Base-by-base conservation (phyloP, 2,797 vertebrate species). In the Mastacembelus armatus region DNA sequence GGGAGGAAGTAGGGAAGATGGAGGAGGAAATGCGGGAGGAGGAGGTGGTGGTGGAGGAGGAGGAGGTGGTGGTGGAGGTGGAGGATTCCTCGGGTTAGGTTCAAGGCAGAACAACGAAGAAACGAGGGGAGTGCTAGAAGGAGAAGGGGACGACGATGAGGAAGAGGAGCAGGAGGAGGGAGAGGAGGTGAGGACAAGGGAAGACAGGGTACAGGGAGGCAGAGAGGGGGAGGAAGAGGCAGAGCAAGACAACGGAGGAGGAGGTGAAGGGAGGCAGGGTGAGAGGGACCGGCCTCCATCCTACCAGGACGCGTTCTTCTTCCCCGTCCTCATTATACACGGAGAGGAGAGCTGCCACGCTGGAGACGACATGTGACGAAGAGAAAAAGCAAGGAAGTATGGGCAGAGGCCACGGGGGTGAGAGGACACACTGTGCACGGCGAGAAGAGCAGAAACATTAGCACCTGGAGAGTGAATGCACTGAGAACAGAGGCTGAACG, bases 311-410 rank as follows among this genome's bases (percentile, higher is more conserved):
- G 93, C 94, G 0, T 94, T 95, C 85, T 94, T 95, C 81, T 95
- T 95, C 16, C 94, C 94, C 0, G 93, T 95, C 55, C 91, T 95
- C 38, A 95, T 95, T 32, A 93, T 95, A 30, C 94, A 95, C 27
- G 94, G 94, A 49, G 93, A 94, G 74, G 94, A 95, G 87, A 94
- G 93, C 86, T 95, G 94, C 88, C 94, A 95, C 22, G 90, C 91
- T 3, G 92, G 92, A 61, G 92, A 92, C 18, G 90, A 91, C 81
- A 91, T 92, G 85, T 93, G 90, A 91, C 65, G 16, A 66, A 49
- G 32, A 62, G 15, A 35, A 39, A 58, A 19, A 59, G 63, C 14
- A 27, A 58, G 68, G 47, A 26, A 24, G 29, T 56, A 8, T 7
- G 44, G 39, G 50, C 52, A 43, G 66, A 78, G 51, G 63, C 49